Conservation (phyloP, 2,888 invertebrate genomes). For the Polylopha cassiicola region DNA sequence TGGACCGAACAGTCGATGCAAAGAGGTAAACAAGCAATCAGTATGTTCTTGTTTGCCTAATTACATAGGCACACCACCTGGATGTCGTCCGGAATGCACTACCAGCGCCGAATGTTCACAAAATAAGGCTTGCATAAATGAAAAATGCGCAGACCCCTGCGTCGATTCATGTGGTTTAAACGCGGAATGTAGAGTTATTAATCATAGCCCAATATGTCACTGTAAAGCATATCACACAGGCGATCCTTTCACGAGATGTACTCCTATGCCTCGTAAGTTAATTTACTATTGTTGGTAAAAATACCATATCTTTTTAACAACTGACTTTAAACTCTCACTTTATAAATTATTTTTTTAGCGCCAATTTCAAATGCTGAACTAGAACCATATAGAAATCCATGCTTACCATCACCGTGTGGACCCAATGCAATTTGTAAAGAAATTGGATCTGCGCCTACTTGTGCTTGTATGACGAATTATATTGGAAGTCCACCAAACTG, state of each 20-base stretch:
- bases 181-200: constrained; percentile 84
- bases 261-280: constrained; percentile 71
- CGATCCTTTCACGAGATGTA: constrained; percentile 81
- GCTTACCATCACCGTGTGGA: constrained; percentile 82
- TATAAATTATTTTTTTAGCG: constrained; percentile 40
- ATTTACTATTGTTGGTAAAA: constrained; percentile 4
- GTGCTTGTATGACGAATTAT: constrained; percentile 79
- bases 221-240: constrained; percentile 81
- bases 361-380: constrained; percentile 63
- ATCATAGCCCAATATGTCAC: constrained; percentile 87
- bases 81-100: constrained; percentile 87
- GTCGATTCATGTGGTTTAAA: constrained; percentile 81
- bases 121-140: constrained; percentile 84
- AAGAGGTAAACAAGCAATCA: constrained; percentile 83
- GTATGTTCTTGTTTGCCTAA: constrained; percentile 85
- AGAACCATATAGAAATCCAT: constrained; percentile 73
- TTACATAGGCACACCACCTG: constrained; percentile 84
- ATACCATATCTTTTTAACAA: background rate
- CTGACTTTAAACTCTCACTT: constrained; percentile 1
- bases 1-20: constrained; percentile 86
- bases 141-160: constrained; percentile 88
- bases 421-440: constrained; percentile 82
- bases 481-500: constrained; percentile 81
- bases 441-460: constrained; percentile 77
- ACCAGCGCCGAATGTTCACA: constrained; percentile 85